Conservation (phyloP, 1,140 invertebrate species). For the Pygmarrhopalites habei region DNA sequence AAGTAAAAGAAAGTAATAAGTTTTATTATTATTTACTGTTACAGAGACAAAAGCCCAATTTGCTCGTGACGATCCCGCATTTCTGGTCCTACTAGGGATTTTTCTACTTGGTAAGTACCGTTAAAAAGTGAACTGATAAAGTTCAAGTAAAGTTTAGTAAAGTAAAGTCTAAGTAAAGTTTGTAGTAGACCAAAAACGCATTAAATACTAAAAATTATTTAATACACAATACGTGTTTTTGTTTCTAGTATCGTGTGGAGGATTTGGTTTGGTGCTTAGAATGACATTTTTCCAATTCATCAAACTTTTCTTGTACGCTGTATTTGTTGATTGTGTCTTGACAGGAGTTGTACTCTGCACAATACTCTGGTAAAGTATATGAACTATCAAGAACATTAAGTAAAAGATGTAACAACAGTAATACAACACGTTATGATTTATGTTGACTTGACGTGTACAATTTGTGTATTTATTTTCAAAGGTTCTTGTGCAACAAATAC, state of each 20-base stretch:
- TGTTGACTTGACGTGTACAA: background rate
- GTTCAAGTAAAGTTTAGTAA: background rate
- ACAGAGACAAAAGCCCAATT: constrained; percentile 43
- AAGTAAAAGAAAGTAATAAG: constrained; percentile 5
- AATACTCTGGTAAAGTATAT: constrained; percentile 66
- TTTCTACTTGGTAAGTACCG: constrained; percentile 71
- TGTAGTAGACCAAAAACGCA: background rate
- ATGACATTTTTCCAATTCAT: constrained; percentile 69
- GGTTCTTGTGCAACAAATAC: constrained; percentile 83
- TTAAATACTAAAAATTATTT: background rate
- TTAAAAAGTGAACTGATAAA: constrained; percentile 12
- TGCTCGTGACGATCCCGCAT: constrained; percentile 97
- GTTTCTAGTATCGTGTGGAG: constrained; percentile 74
- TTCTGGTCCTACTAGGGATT: constrained; percentile 82
- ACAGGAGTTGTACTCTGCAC: constrained; percentile 82
- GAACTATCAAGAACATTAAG: no score
- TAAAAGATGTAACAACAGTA: no score
- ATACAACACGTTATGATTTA: no score
- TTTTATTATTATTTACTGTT: constrained; percentile 1
- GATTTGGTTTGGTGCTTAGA: constrained; percentile 73
- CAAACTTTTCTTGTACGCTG: constrained; percentile 82
- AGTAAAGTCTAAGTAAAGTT: background rate
- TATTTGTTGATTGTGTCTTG: constrained; percentile 90
- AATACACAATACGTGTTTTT: background rate
- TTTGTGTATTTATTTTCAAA: constrained; percentile 45